Evolutionary conservation across 2,888 invertebrate species (phyloP).

Genomic region (Drosophila atripex): DNA sequence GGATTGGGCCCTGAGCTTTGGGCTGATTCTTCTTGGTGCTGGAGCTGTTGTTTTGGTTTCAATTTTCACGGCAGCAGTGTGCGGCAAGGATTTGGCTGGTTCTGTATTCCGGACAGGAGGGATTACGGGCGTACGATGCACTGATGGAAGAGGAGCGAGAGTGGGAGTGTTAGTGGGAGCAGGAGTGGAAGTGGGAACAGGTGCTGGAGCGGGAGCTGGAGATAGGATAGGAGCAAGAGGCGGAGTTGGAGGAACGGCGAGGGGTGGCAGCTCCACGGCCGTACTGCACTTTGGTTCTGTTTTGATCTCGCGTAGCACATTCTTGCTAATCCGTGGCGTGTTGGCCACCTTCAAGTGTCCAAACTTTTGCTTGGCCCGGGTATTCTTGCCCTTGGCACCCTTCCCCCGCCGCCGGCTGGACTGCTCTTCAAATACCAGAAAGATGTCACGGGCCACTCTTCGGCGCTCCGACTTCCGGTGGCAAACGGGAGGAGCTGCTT

Average conservation of each 20-base stretch:
- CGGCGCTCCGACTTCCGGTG: constrained; percentile 83
- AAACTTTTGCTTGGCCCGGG: constrained; percentile 77
- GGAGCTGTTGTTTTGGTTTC: constrained; percentile 69
- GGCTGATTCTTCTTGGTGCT: constrained; percentile 19
- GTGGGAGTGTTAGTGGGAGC: background rate
- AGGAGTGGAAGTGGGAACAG: constrained; percentile 6
- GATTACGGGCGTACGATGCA: background rate
- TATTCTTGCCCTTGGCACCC: constrained; percentile 71
- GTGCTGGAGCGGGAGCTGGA: constrained; percentile 1
- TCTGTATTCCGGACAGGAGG: constrained; percentile 1
- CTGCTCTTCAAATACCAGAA: constrained; percentile 82
- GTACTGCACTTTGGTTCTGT: constrained; percentile 79
- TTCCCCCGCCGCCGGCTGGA: constrained; percentile 70
- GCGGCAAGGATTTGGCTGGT: constrained; percentile 46
- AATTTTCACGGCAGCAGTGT: constrained; percentile 61
- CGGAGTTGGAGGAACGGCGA: constrained; percentile 6
- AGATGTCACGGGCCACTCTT: constrained; percentile 83
- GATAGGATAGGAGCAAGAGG: constrained; percentile 1
- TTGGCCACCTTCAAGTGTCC: constrained; percentile 76
- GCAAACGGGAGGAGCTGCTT: constrained; percentile 59
- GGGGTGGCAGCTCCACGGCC: constrained; percentile 12
- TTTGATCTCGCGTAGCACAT: constrained; percentile 77
- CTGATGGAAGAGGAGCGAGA: background rate
- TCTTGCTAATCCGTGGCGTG: constrained; percentile 72
- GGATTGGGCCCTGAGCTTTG: constrained; percentile 20